Base-by-base conservation (phyloP, 2,113 vertebrate genomes). In the Phylloscopus whistleri region DNA sequence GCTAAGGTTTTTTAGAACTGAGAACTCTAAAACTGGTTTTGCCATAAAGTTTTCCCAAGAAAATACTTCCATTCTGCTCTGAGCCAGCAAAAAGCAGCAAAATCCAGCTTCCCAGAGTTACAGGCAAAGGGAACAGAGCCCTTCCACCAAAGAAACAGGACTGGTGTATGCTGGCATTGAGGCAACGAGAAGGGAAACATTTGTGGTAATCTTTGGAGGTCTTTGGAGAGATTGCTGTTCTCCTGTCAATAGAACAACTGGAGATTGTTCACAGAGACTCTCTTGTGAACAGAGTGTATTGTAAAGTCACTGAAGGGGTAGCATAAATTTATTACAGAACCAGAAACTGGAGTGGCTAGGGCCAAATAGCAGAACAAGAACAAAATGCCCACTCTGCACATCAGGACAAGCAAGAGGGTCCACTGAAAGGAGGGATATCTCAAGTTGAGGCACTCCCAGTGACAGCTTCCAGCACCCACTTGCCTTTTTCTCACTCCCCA, bases 81-180 rank as follows among this genome's bases (percentile, higher is more conserved):
- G 46, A 80, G 43, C 39, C 68, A 86, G 30, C 31, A 86, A 79
- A 83, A 86, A 67, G 30, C 51, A 49, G 76, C 19, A 76, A 72
- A 86, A 86, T 78, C 31, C 80, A 92, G 39, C 22, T 96, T 94
- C 58, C 75, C 72, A 90, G 59, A 62, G 43, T 53, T 51, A 44
- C 55, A 59, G 39, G 24, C 52, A 37, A 78, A 59, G 43, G 13
- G 27, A 64, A 51, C 68, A 67, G 79, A 80, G 16, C 48, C 77
- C 20, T 70, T 86, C 75, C 37, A 5, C 20, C 35, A 75, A 39
- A 75, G 52, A 44, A 46, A 49, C 2, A 16, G 52, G 67, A 66
- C 13, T 43, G 18, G 46, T 19, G 28, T 58, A 31, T 0, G 0
- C 39, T 72, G n/a, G 31, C 49, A n/a, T 6, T 4, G 12, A 91